phyloP scores from a whole-genome alignment of 2,113 vertebrate species.

The Leucopsar rothschildi region DNA sequence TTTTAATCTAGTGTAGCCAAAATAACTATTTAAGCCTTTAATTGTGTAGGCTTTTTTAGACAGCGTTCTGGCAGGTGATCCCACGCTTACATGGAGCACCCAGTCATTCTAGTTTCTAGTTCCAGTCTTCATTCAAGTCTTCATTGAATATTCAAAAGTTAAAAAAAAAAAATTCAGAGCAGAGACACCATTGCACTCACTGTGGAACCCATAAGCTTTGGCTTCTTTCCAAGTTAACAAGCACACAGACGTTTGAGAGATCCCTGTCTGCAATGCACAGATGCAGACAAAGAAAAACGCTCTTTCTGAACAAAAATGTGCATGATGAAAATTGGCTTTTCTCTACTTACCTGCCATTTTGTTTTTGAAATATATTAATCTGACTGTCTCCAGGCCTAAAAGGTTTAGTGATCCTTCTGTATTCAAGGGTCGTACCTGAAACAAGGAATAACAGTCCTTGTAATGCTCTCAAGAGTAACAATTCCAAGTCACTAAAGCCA shows the following conservation, averaged over 20 bases:
- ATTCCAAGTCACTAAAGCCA: background rate
- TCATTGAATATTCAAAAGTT: background rate
- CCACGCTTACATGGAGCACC: accelerated
- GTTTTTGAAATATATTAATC: slow-evolving; percentile 98
- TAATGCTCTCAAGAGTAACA: background rate
- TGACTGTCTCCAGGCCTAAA: slow-evolving; percentile 90
- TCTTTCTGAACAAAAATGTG: background rate
- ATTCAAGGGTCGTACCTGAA: slow-evolving; percentile 93
- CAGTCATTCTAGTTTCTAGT: background rate
- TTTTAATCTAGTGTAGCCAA: background rate
- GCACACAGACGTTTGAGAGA: accelerated
- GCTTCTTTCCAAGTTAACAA: background rate
- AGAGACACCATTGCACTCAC: background rate
- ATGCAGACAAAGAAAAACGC: background rate
- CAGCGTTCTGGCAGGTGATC: background rate
- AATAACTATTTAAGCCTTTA: background rate
- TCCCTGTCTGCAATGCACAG: background rate
- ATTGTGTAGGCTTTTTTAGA: background rate
- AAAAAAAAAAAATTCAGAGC: background rate
- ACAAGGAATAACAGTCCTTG: background rate
- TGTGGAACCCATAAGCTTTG: background rate
- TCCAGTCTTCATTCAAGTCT: background rate
- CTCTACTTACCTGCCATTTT: slow-evolving; percentile 90
- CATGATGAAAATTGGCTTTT: background rate
- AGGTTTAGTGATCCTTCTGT: slow-evolving; percentile 94